Evolutionary conservation across 2,797 vertebrate genomes (phyloP).

Genomic region (Anguilla marmorata): DNA sequence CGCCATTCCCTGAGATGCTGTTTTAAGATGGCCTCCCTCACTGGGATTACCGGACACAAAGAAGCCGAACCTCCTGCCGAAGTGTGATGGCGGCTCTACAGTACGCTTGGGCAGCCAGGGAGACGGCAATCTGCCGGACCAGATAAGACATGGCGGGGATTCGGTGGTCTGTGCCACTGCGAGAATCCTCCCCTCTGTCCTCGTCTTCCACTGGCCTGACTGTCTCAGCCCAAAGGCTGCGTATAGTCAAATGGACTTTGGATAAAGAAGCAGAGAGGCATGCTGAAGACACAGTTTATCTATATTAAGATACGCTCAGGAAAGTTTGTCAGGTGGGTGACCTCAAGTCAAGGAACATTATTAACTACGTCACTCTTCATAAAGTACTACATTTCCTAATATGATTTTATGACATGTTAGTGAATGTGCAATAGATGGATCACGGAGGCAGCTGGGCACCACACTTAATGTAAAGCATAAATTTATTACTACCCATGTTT

Average conservation of each 20-base stretch:
- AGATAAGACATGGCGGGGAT: slow-evolving; percentile 18
- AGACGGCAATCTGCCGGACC: background rate
- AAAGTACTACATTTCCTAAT: too few species aligned
- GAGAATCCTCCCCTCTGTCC: background rate
- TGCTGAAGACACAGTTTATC: background rate
- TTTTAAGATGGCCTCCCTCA: background rate
- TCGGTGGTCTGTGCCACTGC: background rate
- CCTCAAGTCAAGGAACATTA: too few species aligned
- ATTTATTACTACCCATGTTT: background rate
- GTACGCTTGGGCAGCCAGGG: slow-evolving; percentile 4
- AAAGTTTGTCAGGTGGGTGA: too few species aligned
- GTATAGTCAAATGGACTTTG: background rate
- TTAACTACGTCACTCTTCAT: too few species aligned
- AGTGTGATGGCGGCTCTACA: background rate
- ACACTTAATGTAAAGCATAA: too few species aligned
- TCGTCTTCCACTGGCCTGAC: background rate
- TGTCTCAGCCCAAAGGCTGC: slow-evolving; percentile 18
- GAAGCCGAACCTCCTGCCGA: background rate
- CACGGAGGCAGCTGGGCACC: too few species aligned
- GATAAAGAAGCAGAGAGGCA: background rate
- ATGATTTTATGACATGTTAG: too few species aligned
- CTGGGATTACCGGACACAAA: background rate
- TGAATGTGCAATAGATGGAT: too few species aligned
- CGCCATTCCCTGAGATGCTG: background rate
- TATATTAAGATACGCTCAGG: too few species aligned